Evolutionary conservation across 2,797 vertebrate genomes (phyloP), one percentile per base, ranked within the genome.

Genomic region (Rhinogobio ventralis): DNA sequence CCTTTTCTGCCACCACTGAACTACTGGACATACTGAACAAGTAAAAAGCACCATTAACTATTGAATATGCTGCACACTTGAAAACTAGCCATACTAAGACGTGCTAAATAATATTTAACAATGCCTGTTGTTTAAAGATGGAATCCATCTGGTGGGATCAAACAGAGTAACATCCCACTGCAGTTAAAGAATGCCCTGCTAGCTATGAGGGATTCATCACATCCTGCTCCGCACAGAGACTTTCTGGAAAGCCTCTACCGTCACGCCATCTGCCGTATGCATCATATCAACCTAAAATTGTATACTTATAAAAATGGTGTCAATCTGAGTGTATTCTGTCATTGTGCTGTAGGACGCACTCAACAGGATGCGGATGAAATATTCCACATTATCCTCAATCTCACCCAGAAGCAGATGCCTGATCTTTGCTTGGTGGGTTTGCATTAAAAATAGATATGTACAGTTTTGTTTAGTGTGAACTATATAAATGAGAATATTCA

Each of bases 301-400:
- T 42, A 55, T 46, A 33, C 30, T 73, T 67, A 10, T 11, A 4
- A 2, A 76, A 84, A 69, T 30, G 17, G 23, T 72, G 8, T 60
- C 1, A 17, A 77, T 62, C 17, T 45, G 15, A 75, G 42, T 51
- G 25, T 33, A 62, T 36, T 36, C 49, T 33, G 25, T 53, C 25
- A 60, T 55, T 78, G 13, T 82, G 15, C 17, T 83, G 42, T 42
- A 96, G 95, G 91, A 5, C 2, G 1, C 4, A 14, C 8, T 15
- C 91, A 94, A 86, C 95, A 95, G 0, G 95, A 96, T 10, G 95
- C 94, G 0, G 93, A 94, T 6, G 94, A 96, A 89, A 93, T 95
- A n/a, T 95, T 96, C 82, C 92, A 94, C 88, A 79, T 67, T 45
- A 91, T 95, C 60, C 90, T 95, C 39, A 90, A 94, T 91, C 73